These are phyloP conservation scores for Drosophila monieri DNA, from an alignment of 2,888 invertebrate genomes.

Conservation along the genomic window DNA sequence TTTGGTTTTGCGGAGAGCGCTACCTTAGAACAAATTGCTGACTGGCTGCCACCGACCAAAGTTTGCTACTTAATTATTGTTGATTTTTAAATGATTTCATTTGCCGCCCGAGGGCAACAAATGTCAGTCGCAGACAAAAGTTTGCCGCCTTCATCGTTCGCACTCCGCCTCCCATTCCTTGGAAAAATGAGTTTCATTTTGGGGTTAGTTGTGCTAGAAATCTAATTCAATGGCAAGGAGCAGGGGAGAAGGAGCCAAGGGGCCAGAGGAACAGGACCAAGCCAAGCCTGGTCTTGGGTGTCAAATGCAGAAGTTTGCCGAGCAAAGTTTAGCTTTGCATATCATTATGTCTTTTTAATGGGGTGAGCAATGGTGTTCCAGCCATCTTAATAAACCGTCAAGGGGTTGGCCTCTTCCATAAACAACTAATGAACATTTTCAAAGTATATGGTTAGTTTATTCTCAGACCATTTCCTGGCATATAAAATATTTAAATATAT, in stretches of 20 bases:
- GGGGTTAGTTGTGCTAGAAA: constrained; percentile 35
- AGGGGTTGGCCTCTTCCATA: constrained; percentile 4
- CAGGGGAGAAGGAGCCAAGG: not conserved
- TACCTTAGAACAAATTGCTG: constrained; percentile 30
- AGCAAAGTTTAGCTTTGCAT: constrained; percentile 41
- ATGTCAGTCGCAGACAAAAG: constrained; percentile 59
- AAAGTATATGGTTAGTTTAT: constrained; percentile 7
- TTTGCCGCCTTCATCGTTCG: constrained; percentile 17
- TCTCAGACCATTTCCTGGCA: not conserved
- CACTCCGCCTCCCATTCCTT: not conserved
- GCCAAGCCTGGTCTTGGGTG: constrained; percentile 9
- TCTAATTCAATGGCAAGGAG: constrained; percentile 27
- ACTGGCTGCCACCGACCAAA: constrained; percentile 51
- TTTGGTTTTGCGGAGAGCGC: constrained; percentile 2
- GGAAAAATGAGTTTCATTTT: constrained; percentile 34
- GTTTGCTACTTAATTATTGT: constrained; percentile 69
- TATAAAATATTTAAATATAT: not conserved
- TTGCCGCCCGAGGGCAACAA: constrained; percentile 50
- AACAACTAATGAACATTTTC: not conserved
- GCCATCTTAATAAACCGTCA: constrained; percentile 34
- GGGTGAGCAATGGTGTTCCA: constrained; percentile 30
- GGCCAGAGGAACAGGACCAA: too few relatives aligned
- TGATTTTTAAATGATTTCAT: constrained; percentile 75
- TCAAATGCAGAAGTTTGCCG: constrained; percentile 39
- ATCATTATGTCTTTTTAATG: constrained; percentile 42